Percentiles rank a stretch among this genome's conserved stretches.
phyloP scores from a whole-genome alignment of 2,888 invertebrate species.

The Loripinus fragilis region DNA sequence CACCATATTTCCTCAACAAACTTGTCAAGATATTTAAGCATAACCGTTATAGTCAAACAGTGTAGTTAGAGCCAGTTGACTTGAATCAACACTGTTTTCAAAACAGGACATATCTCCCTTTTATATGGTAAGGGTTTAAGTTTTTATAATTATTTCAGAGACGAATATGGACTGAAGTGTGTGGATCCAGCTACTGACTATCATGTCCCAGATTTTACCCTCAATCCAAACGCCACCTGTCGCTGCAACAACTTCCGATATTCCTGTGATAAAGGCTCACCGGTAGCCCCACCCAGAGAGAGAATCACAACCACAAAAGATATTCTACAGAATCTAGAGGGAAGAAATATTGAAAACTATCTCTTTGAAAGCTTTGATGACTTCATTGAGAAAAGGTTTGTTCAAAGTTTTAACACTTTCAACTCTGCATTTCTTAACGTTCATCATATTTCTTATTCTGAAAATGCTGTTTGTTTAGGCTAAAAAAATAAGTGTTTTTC shows the following conservation, averaged over 20 bases:
- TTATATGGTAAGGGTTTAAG: no score
- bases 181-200: neutral
- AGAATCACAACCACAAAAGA: conserved; percentile 63
- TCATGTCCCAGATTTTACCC: conserved; percentile 5
- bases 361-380: conserved; percentile 75
- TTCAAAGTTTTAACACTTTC: neutral
- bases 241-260: conserved; percentile 61
- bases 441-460: no score
- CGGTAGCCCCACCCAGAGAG: conserved; percentile 51
- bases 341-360: conserved; percentile 71
- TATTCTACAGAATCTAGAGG: conserved; percentile 72
- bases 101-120: no score
- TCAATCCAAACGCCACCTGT: conserved; percentile 50
- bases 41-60: no score
- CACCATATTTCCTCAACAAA: no score
- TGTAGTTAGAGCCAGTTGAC: no score
- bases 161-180: neutral
- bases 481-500: no score
- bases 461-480: no score
- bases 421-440: no score
- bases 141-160: conserved; percentile 24
- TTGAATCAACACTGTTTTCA: no score
- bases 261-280: conserved; percentile 56
- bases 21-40: no score
- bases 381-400: conserved; percentile 63